A percentile compares a stretch with the other conserved stretches of the same genome.
Conservation (phyloP, 2,113 vertebrate species). For the Melanocharis versteri region DNA sequence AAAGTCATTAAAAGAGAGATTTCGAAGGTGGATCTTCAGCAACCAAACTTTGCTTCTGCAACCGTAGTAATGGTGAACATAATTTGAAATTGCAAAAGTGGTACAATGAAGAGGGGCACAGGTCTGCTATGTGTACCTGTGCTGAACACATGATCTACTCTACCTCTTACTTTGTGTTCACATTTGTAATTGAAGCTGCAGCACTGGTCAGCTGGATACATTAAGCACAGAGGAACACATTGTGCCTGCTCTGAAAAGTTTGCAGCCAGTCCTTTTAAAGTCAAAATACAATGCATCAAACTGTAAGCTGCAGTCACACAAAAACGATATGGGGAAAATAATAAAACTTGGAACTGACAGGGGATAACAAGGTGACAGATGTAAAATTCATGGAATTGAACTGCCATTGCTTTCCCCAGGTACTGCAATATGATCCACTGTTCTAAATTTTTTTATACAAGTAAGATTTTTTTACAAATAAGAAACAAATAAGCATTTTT, state of each 20-base stretch:
- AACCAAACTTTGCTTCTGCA: not conserved
- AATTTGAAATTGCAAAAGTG: not conserved
- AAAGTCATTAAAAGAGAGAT: not conserved
- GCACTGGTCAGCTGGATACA: not conserved
- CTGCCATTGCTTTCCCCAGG: not conserved
- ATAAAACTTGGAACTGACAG: not conserved
- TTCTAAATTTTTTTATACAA: not conserved
- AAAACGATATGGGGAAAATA: not conserved
- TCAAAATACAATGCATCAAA: not conserved
- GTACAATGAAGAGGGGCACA: fast-evolving
- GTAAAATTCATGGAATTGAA: not conserved
- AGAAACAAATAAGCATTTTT: not conserved
- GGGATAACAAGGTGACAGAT: not conserved
- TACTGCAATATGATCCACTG: not conserved
- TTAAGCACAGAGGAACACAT: not conserved
- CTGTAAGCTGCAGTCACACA: not conserved
- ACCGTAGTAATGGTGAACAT: not conserved
- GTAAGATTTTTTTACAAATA: not conserved
- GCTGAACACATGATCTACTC: not conserved
- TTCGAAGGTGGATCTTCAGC: not conserved
- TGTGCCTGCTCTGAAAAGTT: not conserved
- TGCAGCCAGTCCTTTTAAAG: not conserved
- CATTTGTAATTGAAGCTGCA: not conserved
- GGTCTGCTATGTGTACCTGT: not conserved
- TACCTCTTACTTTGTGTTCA: not conserved